Base-by-base conservation (phyloP, 2,797 vertebrate species). In the Protonibea diacanthus region DNA sequence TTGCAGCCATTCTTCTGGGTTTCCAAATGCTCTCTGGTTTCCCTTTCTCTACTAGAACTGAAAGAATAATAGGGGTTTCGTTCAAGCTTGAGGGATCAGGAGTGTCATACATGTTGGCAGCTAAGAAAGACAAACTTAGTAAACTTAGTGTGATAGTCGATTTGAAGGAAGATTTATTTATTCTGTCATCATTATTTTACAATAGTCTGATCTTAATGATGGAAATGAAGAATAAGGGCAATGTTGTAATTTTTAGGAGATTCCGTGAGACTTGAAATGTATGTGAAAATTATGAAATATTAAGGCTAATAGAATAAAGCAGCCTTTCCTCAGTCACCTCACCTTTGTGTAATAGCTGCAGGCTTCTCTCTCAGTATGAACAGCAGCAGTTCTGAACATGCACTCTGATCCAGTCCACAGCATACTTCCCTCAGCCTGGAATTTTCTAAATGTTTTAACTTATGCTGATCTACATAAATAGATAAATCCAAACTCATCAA, bases 401-500 rank as follows among this genome's bases (percentile, higher is more conserved):
- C 70, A 76, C 68, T 80, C 70, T 88, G 67, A 85, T 85, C 65
- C 53, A 63, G 63, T 65, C 78, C 68, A 65, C 52, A 49, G 58
- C 40, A 58, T 47, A 67, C 60, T 77, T 78, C 59, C 56, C 29
- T 44, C 21, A 14, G 67, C 69, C 79, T 45, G 64, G 9, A 83
- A 62, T 78, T 78, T 80, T 80, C 15, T 7, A 42, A 53, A 82
- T 67, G 71, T 82, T 78, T 86, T n/a, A 73, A 58, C 76, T 73
- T 72, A 15, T 53, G 42, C 78, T 76, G 64, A 80, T 82, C 57
- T 68, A 33, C 71, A 81, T 84, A 63, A 86, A 83, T 21, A 76
- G 68, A 86, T 86, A 59, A 78, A 81, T 81, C 60, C 53, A 71
- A 81, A 78, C 29, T 62, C 51, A 84, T 82, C 87, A 68, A 72